phyloP scores from a whole-genome alignment of 2,888 invertebrate species.

The Gerris lacustris region DNA sequence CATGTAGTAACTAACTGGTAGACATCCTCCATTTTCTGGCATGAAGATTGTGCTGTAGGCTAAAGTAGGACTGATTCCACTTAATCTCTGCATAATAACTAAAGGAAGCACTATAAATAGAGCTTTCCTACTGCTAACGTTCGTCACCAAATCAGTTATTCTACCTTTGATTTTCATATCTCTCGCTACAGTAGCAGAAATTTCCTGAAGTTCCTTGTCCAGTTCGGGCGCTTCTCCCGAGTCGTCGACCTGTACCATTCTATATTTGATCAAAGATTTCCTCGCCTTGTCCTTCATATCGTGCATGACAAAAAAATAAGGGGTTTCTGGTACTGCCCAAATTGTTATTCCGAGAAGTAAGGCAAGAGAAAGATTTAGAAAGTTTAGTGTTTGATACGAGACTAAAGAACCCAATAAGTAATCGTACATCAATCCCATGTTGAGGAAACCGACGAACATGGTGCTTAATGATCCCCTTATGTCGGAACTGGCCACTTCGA shows the following conservation, averaged over 20 bases:
- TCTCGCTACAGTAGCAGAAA: slow-evolving; percentile 21
- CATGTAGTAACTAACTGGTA: slow-evolving; percentile 22
- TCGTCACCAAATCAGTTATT: slow-evolving; percentile 5
- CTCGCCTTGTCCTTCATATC: slow-evolving; percentile 34
- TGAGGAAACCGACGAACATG: slow-evolving; percentile 29
- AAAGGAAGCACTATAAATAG: neutral
- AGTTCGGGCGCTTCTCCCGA: slow-evolving; percentile 7
- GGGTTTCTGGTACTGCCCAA: slow-evolving; percentile 50
- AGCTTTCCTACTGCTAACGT: neutral
- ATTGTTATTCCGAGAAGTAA: slow-evolving; percentile 41
- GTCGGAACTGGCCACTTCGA: slow-evolving; percentile 30
- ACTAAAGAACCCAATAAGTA: slow-evolving; percentile 27
- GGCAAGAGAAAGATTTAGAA: slow-evolving; percentile 37
- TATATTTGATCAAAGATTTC: slow-evolving; percentile 21
- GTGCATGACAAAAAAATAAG: slow-evolving; percentile 47
- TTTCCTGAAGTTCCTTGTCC: slow-evolving; percentile 24
- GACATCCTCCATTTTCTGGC: slow-evolving; percentile 35
- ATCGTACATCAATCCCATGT: slow-evolving; percentile 29
- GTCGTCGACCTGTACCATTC: slow-evolving; percentile 22
- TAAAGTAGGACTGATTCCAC: slow-evolving; percentile 28
- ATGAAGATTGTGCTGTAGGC: slow-evolving; percentile 43
- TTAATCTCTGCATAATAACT: slow-evolving; percentile 22
- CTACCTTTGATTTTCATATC: slow-evolving; percentile 24
- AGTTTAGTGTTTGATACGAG: slow-evolving; percentile 25
- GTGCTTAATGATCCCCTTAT: slow-evolving; percentile 31